Conservation (phyloP, 2,797 vertebrate species). For the Streptopelia turtur region DNA sequence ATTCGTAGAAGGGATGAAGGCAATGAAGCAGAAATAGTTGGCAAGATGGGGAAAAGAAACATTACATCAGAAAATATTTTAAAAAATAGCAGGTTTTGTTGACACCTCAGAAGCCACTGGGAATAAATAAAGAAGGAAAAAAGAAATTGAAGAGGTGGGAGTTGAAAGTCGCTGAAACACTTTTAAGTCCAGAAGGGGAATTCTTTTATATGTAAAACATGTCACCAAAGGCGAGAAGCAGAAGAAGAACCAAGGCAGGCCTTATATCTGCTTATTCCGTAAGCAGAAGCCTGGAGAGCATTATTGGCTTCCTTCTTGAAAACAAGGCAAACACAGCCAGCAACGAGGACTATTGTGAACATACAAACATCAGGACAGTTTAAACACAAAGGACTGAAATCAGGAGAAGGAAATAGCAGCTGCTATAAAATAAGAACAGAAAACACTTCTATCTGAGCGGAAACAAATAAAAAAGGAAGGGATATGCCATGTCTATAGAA, state of each 20-base stretch:
- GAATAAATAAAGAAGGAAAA: not conserved
- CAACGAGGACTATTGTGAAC: not conserved
- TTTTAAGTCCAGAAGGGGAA: not conserved
- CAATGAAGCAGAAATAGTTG: not conserved
- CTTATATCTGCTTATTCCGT: not conserved
- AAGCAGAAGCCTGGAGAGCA: not conserved
- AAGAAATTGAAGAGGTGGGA: not conserved
- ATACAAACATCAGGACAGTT: not conserved
- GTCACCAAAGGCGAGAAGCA: not conserved
- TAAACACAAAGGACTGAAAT: not conserved
- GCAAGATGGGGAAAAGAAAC: conserved; percentile 5
- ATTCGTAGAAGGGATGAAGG: not conserved
- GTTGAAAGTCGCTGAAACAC: not conserved
- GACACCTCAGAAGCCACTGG: not conserved
- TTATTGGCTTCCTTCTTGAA: not conserved
- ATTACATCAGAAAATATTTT: conserved; percentile 4
- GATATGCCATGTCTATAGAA: not conserved
- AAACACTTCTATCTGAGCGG: not conserved
- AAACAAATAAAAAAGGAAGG: not conserved
- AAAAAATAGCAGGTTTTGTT: not conserved
- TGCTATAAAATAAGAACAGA: not conserved
- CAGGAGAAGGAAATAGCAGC: not conserved
- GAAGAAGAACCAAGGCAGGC: not conserved
- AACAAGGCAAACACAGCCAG: not conserved
- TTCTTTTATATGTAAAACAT: not conserved